Conservation (phyloP, 1,140 invertebrate genomes). For the Lucilia sericata region DNA sequence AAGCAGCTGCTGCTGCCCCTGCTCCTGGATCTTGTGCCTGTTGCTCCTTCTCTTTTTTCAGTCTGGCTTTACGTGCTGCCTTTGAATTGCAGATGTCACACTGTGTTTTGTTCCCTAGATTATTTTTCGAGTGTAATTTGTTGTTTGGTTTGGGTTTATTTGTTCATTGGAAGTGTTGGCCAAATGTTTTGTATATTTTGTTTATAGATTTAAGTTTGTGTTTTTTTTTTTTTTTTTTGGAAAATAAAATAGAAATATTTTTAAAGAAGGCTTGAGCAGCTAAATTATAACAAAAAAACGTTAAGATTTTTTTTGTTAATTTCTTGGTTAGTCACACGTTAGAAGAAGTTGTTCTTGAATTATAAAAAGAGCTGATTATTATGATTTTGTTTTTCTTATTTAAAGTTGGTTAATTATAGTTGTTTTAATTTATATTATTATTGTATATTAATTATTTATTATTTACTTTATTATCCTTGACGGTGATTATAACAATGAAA, state of each 20-base stretch:
- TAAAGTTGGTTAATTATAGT: conserved; percentile 15
- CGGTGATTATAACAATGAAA: conserved; percentile 31
- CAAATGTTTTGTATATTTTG: not conserved
- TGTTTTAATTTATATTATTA: conserved; percentile 21
- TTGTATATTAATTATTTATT: conserved; percentile 38
- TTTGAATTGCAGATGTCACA: conserved; percentile 84
- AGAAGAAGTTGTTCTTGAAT: not conserved
- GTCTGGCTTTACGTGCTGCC: conserved; percentile 75
- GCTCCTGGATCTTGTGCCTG: conserved; percentile 69
- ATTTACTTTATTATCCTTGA: not conserved
- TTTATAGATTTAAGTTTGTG: not conserved
- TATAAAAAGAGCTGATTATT: not conserved
- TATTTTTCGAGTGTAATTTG: conserved; percentile 48
- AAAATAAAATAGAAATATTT: conserved; percentile 44
- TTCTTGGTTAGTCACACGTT: conserved; percentile 45
- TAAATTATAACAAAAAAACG: not conserved
- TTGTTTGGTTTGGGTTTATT: conserved; percentile 42
- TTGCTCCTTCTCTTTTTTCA: conserved; percentile 73
- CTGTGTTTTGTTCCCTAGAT: conserved; percentile 85
- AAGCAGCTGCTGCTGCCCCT: conserved; percentile 60
- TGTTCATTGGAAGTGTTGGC: not conserved
- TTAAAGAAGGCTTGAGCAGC: not conserved
- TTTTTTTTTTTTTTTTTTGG: conserved; percentile 26
- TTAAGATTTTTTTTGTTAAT: not conserved
- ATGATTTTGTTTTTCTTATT: conserved; percentile 15